Evolutionary conservation across 1,140 invertebrate genomes (phyloP).

Genomic region (Caenorhabditis elegans): DNA sequence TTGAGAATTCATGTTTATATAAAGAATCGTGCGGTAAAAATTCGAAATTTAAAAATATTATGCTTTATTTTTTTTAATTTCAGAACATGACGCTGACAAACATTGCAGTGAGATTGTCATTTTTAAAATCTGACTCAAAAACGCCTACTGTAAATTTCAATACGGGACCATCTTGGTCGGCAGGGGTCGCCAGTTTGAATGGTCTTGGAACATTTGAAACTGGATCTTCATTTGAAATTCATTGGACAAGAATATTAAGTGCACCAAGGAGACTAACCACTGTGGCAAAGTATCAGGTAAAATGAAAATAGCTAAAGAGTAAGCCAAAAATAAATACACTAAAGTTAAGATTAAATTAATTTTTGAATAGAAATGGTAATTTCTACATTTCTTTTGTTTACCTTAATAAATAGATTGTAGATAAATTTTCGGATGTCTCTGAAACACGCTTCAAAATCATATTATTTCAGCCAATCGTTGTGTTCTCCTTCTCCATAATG

Average conservation of each 20-base stretch:
- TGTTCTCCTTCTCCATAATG: conserved; percentile 13
- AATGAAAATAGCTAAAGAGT: too few relatives aligned
- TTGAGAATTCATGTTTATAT: background rate
- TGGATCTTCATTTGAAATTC: conserved; percentile 8
- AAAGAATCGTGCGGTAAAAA: background rate
- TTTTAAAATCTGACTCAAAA: background rate
- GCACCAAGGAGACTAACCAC: background rate
- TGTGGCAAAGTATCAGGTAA: conserved; percentile 22
- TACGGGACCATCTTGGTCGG: background rate
- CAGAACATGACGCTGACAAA: background rate
- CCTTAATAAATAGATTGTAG: too few relatives aligned
- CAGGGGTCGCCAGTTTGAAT: background rate
- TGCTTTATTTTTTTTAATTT: background rate
- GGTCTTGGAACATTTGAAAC: background rate
- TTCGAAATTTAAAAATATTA: background rate
- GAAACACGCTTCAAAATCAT: too few relatives aligned
- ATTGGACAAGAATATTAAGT: background rate
- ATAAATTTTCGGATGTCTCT: too few relatives aligned
- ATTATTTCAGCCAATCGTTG: conserved; percentile 23
- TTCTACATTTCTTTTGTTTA: too few relatives aligned
- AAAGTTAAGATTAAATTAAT: too few relatives aligned
- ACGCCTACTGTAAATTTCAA: conserved; percentile 15
- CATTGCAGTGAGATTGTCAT: background rate
- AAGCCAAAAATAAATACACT: too few relatives aligned
- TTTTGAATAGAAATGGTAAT: too few relatives aligned